Base-by-base conservation (phyloP, 1,140 invertebrate genomes). In the Calosoma granatense region DNA sequence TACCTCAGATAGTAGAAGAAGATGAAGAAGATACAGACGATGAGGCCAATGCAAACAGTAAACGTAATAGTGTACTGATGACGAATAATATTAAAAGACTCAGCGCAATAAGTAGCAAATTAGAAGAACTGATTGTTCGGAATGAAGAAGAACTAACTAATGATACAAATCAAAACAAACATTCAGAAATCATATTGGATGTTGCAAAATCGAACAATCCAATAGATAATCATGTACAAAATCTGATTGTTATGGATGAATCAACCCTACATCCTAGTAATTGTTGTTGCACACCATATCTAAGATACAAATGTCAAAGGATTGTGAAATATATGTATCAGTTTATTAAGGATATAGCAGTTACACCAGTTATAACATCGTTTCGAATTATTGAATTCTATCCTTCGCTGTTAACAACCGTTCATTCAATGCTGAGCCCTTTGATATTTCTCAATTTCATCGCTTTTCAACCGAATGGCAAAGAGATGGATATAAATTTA, bases 1-100 rank as follows among this genome's bases (percentile, higher is more conserved):
- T 76, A 56, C 74, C 75, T 22, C 71, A 74, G 64, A 76, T 76
- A 62, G 68, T 71, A 0, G 75, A 76, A 62, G 75, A 75, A 63
- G 74, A 67, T 41, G 73, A 75, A 64, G 69, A 70, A 4, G 51
- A 53, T 9, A 14, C 26, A 54, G 53, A 26, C 15, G 20, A 20
- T 22, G 20, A 21, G 14, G 20, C 2, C 14, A 54, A 72, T 4
- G 59, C 59, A 23, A 60, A 57, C 60, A 67, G 69, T 22, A 55
- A 47, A 11, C 6, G 15, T 4, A 17, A 47, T 47, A 17, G 15
- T 6, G 3, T 11, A 17, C 6, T 47, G 4, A 9, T 47, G 6
- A 47, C 43, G 67, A 70, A 67, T 30, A 70, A 68, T 53, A 72
- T 76, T 47, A 74, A 74, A 67, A 72, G 75, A 70, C 67, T 75